Base-by-base conservation (phyloP, 2,888 invertebrate species). In the Chorisops tibialis region DNA sequence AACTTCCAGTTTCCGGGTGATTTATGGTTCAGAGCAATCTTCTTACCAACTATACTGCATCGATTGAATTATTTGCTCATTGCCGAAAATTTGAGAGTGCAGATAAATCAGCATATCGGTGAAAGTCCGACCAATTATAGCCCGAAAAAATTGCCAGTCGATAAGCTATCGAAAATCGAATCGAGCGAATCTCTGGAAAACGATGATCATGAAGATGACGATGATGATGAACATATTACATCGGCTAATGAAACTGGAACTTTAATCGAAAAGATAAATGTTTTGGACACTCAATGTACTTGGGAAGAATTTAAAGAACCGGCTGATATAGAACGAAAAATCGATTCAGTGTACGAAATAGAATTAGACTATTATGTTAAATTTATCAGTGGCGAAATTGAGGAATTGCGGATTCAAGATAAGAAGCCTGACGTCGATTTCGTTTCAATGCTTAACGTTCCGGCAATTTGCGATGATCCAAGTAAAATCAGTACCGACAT, bases 1-100 rank as follows among this genome's bases (percentile, higher is more conserved):
- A 85, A 83, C 70, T 86, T 86, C 66, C 80, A 81, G 0, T 90
- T 85, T 72, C 89, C 91, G 0, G 83, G 87, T 16, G 79, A 87
- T 11, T 80, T 95, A 63, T 96, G 95, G 92, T 81, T 90, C 19
- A 94, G 96, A 76, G 88, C 91, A 0, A 84, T 86, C 1, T 83
- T 90, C 59, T 73, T 99, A 61, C 97, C 98, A 0, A 88, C 91
- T 18, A 84, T 96, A 62, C 72, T 97, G 30, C 91, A 93, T 72
- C 85, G 97, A 73, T 24, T 78, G 0, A 64, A 72, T 24, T 77
- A 66, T 24, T 70, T 78, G 64, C 63, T 79, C 11, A 70, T 75
- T 58, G 78, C 78, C 0, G 78, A 79, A 62, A 62, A 69, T 2
- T 22, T 79, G 21, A 74, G 79, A 0, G 77, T 79, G 0, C 80